These are phyloP conservation scores for Tortrix viridana DNA, from an alignment of 2,888 invertebrate genomes.

Conservation along the genomic window DNA sequence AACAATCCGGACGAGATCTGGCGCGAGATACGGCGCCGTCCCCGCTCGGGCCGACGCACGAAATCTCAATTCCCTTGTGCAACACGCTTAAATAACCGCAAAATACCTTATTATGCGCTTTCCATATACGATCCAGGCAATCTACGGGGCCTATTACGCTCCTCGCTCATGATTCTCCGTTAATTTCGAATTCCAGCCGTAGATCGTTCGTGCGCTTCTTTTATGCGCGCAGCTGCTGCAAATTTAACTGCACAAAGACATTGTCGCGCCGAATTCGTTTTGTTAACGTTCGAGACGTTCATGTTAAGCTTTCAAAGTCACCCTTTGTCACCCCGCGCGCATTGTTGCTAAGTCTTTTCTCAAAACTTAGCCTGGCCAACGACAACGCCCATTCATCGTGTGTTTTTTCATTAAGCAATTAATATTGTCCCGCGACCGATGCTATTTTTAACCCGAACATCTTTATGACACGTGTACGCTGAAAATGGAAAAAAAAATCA, in stretches of 20 bases:
- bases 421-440: slow-evolving; percentile 52
- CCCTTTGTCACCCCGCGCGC: slow-evolving; percentile 64
- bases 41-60: slow-evolving; percentile 71
- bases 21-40: slow-evolving; percentile 66
- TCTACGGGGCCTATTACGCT: slow-evolving; percentile 73
- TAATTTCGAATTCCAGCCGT: slow-evolving; percentile 73
- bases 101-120: slow-evolving; percentile 82
- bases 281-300: slow-evolving; percentile 64
- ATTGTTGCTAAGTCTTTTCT: slow-evolving; percentile 52
- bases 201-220: slow-evolving; percentile 66
- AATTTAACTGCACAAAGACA: slow-evolving; percentile 66
- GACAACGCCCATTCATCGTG: slow-evolving; percentile 61
- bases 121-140: slow-evolving; percentile 80
- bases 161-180: slow-evolving; percentile 73
- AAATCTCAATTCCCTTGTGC: slow-evolving; percentile 80
- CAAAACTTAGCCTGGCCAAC: slow-evolving; percentile 66
- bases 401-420: slow-evolving; percentile 56
- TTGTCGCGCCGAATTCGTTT: slow-evolving; percentile 76
- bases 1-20: slow-evolving; percentile 73
- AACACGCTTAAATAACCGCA: slow-evolving; percentile 82
- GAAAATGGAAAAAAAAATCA: slow-evolving; percentile 75
- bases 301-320: slow-evolving; percentile 71
- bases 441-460: slow-evolving; percentile 63
- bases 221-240: slow-evolving; percentile 75
- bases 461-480: slow-evolving; percentile 62